phyloP scores from a whole-genome alignment of 2,888 invertebrate species.

The Tinea pellionella region DNA sequence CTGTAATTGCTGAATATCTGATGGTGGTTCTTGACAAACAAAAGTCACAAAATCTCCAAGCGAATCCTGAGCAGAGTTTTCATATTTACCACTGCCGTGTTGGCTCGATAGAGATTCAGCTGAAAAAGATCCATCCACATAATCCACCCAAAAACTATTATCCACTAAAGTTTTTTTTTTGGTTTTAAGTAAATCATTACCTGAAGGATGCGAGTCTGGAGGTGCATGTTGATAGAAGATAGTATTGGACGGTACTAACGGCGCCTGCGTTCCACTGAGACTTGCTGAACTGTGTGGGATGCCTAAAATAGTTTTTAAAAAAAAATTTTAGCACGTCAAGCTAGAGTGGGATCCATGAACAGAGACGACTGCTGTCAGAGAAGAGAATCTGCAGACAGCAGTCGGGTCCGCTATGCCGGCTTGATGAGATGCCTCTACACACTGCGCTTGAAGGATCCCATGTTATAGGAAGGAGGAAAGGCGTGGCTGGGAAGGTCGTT shows the following conservation, averaged over 20 bases:
- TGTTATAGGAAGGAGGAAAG: too few relatives aligned
- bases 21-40: conserved; percentile 93
- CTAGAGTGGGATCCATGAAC: too few relatives aligned
- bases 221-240: conserved; percentile 65
- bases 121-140: too few relatives aligned
- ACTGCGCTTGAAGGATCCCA: too few relatives aligned
- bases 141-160: too few relatives aligned
- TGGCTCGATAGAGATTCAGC: conserved; percentile 36
- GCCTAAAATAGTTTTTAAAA: conserved; percentile 36
- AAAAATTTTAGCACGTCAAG: too few relatives aligned
- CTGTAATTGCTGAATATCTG: conserved; percentile 78
- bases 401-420: too few relatives aligned
- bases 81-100: conserved; percentile 73
- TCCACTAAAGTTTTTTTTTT: too few relatives aligned
- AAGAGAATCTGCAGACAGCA: too few relatives aligned
- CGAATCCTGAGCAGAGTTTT: conserved; percentile 82
- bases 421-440: too few relatives aligned
- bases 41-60: conserved; percentile 96
- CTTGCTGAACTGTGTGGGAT: conserved; percentile 60
- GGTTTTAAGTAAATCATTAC: neutral
- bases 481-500: too few relatives aligned
- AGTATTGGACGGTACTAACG: conserved; percentile 59
- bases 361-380: too few relatives aligned
- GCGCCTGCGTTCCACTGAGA: conserved; percentile 45
- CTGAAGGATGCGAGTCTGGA: conserved; percentile 50